Base-by-base conservation (phyloP, 2,888 invertebrate genomes). In the Napeogenes inachia region DNA sequence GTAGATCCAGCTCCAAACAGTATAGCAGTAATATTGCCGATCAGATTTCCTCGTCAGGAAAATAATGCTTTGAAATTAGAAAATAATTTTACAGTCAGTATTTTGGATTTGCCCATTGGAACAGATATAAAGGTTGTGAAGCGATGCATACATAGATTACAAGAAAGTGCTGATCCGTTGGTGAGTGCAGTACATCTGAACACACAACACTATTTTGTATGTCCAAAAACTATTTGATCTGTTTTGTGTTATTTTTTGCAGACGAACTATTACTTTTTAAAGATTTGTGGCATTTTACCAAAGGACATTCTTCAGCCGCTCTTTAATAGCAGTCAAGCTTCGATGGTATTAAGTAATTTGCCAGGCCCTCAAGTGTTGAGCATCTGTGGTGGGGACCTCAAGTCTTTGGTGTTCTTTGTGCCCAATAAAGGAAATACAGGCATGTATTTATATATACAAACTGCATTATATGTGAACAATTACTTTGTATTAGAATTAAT, bases 361-460 rank as follows among this genome's bases (percentile, higher is more conserved):
- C 87, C 87, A 0, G 92, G 92, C 2, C 92, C 92, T 2, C 74
- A 73, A 6, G 67, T 74, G 47, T 69, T 88, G 4, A 79, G 75
- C 21, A 80, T 88, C 53, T 80, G 90, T 55, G 89, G 80, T 30
- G 86, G 90, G 1, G 70, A 68, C 5, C 73, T 92, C 50, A 83
- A 85, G 61, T 84, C 87, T 66, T 74, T 92, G 61, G 82, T 85
- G 6, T 92, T 92, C 71, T 92, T 91, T 77, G 79, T 91, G 53
- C 92, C 92, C n/a, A 85, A 87, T 68, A 80, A 87, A 71, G 90
- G 88, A 57, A 83, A 78, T 13, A 92, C 86, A 76, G 91, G 92
- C 91, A 70, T 69, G 42, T 42, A 42, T 42, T 42, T 35, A 35
- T 35, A 4, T 4, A 42, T 10, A 21, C 21, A 21, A 2, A 10